Conservation (phyloP, 1,140 invertebrate genomes). For the Orius insidiosus region DNA sequence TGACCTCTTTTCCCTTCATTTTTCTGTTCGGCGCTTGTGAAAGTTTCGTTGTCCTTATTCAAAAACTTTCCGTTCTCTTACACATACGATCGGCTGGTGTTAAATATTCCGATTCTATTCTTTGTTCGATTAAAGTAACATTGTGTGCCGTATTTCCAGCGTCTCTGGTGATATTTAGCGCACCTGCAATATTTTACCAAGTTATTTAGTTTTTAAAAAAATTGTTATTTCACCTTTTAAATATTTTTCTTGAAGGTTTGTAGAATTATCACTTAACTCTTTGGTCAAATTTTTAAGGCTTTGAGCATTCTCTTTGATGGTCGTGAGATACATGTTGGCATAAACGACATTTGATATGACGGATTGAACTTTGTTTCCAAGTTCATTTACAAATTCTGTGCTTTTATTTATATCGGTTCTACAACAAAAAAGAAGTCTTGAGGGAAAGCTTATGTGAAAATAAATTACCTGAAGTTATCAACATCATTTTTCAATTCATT, state of each 20-base stretch:
- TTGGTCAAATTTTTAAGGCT: conserved; percentile 52
- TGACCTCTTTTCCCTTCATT: conserved; percentile 47
- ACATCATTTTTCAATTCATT: conserved; percentile 40
- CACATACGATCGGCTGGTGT: conserved; percentile 64
- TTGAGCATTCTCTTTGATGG: conserved; percentile 52
- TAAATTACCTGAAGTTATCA: conserved; percentile 32
- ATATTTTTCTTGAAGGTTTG: conserved; percentile 81
- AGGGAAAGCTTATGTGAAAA: conserved; percentile 4
- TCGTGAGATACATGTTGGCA: conserved; percentile 56
- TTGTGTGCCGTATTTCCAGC: conserved; percentile 49
- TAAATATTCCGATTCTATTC: conserved; percentile 29
- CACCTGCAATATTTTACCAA: conserved; percentile 32
- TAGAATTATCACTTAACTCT: conserved; percentile 68
- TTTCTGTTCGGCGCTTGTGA: conserved; percentile 48
- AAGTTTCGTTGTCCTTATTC: conserved; percentile 44
- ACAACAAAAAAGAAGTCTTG: conserved; percentile 14
- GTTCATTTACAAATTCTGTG: conserved; percentile 35
- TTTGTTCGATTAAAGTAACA: conserved; percentile 44
- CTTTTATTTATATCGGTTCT: conserved; percentile 33
- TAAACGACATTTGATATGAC: conserved; percentile 61
- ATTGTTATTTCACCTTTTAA: conserved; percentile 47
- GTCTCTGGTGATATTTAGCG: conserved; percentile 72
- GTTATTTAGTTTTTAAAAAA: no score
- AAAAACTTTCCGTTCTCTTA: conserved; percentile 59
- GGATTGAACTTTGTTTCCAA: conserved; percentile 47